Base-by-base conservation (phyloP, 2,797 vertebrate genomes). In the Protonibea diacanthus region DNA sequence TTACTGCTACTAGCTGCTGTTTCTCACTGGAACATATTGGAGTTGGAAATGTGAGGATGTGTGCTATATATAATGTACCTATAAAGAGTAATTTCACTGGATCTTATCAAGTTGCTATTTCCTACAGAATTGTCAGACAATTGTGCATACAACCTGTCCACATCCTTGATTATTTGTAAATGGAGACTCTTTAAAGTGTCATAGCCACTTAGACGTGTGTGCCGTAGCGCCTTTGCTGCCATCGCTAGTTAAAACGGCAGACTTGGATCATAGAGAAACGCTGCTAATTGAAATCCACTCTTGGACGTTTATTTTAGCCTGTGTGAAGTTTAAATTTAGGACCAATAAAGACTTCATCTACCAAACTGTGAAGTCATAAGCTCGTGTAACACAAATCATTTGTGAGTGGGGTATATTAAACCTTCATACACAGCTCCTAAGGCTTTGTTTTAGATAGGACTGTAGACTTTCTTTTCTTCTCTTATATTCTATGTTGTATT, bases 231-330 rank as follows among this genome's bases (percentile, higher is more conserved):
- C 52, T 67, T 59, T 29, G 40, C 56, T 55, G 61, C 65, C 74
- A 66, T 65, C 65, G n/a, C 56, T 75, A 85, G 83, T 86, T 84
- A 72, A 84, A 80, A 75, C 59, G 40, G 55, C 42, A 58, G 53
- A 68, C 73, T 70, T 49, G 44, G 66, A 84, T 81, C 76, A 81
- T 65, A 81, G 67, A 61, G 74, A 71, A 85, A 47, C 2, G 14
- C 62, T 45, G 53, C 74, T 88, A 85, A 88, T 85, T 89, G 67
- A 87, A 88, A 80, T 87, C 67, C 62, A 80, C 68, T 71, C 63
- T 52, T 59, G 47, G 72, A 66, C 77, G 61, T 85, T 79, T 89
- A 64, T 88, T 89, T 85, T 63, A 74, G 63, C 45, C 51, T 2
- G 40, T 73, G 71, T 81, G 60, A 81, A 80, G 74, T 81, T 82